Percentiles rank a stretch among this genome's conserved stretches.
Evolutionary conservation across 2,113 vertebrate genomes (phyloP).

Genomic region (Macrotis lagotis): DNA sequence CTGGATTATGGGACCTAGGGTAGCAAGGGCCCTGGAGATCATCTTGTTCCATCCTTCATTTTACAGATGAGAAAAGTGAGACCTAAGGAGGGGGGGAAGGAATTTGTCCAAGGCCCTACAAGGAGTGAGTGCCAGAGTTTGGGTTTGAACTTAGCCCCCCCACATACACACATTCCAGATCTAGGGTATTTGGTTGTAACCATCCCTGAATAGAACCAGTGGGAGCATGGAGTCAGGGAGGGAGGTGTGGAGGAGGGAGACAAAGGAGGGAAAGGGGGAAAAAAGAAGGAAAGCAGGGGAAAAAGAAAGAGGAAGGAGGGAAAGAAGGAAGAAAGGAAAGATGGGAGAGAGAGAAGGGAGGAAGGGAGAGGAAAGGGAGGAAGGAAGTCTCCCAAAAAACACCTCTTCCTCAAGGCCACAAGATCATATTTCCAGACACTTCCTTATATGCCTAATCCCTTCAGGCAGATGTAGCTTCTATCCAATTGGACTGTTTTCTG

Average conservation of each 20-base stretch:
- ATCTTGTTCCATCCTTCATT: not conserved
- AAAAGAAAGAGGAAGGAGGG: not conserved
- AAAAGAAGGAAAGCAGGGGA: not conserved
- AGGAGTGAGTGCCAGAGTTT: not conserved
- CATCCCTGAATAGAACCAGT: not conserved
- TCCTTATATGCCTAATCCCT: not conserved
- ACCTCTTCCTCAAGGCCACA: not conserved
- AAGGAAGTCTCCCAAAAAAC: not conserved
- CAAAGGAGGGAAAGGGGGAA: not conserved
- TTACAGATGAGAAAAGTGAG: not conserved
- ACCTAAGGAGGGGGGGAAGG: not conserved
- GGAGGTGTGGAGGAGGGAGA: not conserved
- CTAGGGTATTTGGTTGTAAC: not conserved
- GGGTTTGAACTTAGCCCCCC: not conserved
- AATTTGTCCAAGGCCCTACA: not conserved
- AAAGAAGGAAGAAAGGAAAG: too few relatives aligned
- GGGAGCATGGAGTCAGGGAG: not conserved
- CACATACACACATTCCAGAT: not conserved
- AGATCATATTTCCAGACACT: not conserved
- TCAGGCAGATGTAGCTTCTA: not conserved
- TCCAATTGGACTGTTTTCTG: not conserved
- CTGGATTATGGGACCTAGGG: too few relatives aligned
- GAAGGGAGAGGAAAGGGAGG: too few relatives aligned
- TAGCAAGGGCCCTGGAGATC: not conserved
- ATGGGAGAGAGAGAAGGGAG: not conserved